Conservation (phyloP, 2,797 vertebrate genomes). For the Neomorphus geoffroyi region DNA sequence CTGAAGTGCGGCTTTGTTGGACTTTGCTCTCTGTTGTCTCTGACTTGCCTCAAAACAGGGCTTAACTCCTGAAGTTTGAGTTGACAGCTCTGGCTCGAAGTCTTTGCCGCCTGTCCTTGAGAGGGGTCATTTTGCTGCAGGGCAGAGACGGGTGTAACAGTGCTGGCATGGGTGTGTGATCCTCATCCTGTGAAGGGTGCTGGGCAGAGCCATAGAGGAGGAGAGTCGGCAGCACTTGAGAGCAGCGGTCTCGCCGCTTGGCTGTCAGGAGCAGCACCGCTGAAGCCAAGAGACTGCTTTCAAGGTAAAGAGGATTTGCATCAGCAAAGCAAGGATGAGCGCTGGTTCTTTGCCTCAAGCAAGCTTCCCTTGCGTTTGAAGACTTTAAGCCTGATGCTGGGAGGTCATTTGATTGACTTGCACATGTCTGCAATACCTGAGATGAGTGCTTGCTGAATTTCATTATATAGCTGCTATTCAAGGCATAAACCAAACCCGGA, state of each 20-base stretch:
- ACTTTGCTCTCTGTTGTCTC: not conserved
- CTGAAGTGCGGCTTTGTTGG: not conserved
- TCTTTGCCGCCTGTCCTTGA: not conserved
- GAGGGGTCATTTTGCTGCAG: not conserved
- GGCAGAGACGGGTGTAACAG: not conserved
- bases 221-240: not conserved
- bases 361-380: constrained; percentile 3
- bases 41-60: not conserved
- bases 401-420: constrained; percentile 29
- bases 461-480: constrained; percentile 38
- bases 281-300: not conserved
- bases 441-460: constrained; percentile 33
- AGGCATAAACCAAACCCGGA: constrained; percentile 20
- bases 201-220: not conserved
- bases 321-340: not conserved
- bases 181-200: not conserved
- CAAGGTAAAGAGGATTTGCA: constrained; percentile 18
- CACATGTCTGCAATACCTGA: constrained; percentile 25
- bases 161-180: not conserved
- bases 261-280: not conserved
- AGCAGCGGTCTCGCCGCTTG: accelerated
- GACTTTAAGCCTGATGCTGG: not conserved
- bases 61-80: not conserved
- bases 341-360: constrained; percentile 3
- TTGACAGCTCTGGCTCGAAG: not conserved